phyloP scores from a whole-genome alignment of 2,797 vertebrate genomes.

The Centroberyx gerrardi region DNA sequence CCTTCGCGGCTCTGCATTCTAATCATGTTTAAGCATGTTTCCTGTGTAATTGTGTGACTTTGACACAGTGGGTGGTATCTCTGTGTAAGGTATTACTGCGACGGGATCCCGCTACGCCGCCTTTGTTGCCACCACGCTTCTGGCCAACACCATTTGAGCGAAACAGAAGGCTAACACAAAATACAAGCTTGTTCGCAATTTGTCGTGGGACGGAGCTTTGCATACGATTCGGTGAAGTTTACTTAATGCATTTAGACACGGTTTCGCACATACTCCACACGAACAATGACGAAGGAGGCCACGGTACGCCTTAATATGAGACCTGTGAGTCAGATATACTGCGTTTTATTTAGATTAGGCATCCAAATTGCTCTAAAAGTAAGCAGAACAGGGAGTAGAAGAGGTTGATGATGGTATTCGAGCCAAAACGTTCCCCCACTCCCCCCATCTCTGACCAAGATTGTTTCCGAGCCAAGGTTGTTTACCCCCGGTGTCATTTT shows the following conservation, averaged over 20 bases:
- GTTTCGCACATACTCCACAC: slow-evolving; percentile 21
- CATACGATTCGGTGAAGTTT: slow-evolving; percentile 62
- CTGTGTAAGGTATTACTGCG: slow-evolving; percentile 46
- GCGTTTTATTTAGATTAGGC: slow-evolving; percentile 40
- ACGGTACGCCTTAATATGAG: slow-evolving; percentile 47
- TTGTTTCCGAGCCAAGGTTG: slow-evolving; percentile 40
- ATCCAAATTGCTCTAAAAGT: slow-evolving; percentile 14
- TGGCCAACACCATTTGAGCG: slow-evolving; percentile 51
- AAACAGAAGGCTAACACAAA: slow-evolving; percentile 59
- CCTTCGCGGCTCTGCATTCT: slow-evolving; percentile 14
- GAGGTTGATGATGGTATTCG: slow-evolving; percentile 13
- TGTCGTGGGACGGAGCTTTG: slow-evolving; percentile 60
- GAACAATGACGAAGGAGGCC: slow-evolving; percentile 2
- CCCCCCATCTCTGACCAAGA: slow-evolving; percentile 36
- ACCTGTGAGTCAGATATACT: slow-evolving; percentile 14
- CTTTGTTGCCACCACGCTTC: slow-evolving; percentile 58
- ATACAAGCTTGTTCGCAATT: slow-evolving; percentile 64
- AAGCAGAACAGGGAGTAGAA: neutral
- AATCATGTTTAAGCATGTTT: slow-evolving; percentile 41
- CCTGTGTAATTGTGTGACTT: slow-evolving; percentile 50
- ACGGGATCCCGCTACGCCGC: slow-evolving; percentile 40
- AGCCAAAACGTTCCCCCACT: slow-evolving; percentile 16
- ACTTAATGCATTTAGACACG: slow-evolving; percentile 60
- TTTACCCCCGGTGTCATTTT: slow-evolving; percentile 48
- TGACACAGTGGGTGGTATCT: slow-evolving; percentile 58